Evolutionary conservation across 2,888 invertebrate species (phyloP).

Genomic region (Marronus borbonicus): DNA sequence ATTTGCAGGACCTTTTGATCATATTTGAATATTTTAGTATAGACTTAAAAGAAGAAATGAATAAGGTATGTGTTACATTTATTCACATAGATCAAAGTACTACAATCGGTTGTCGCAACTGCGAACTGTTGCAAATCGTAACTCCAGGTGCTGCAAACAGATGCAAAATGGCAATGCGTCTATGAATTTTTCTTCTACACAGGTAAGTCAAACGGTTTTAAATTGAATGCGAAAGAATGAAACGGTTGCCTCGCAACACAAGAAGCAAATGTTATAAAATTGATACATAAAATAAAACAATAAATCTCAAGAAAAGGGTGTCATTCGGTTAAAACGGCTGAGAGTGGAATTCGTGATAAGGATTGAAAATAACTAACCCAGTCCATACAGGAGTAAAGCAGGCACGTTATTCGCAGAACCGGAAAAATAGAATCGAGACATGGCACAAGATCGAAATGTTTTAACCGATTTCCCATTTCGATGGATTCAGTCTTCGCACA

Average conservation of each 20-base stretch:
- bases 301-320: constrained; percentile 62
- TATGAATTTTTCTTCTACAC: constrained; percentile 48
- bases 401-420: constrained; percentile 49
- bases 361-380: constrained; percentile 62
- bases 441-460: constrained; percentile 51
- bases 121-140: background rate
- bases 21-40: too few species aligned
- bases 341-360: constrained; percentile 66
- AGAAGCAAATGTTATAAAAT: constrained; percentile 62
- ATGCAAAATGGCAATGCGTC: background rate
- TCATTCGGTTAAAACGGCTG: constrained; percentile 63
- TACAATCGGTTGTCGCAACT: background rate
- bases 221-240: constrained; percentile 56
- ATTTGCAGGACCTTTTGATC: too few species aligned
- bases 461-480: constrained; percentile 49
- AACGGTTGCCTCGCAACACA: constrained; percentile 58
- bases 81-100: too few species aligned
- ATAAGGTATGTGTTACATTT: too few species aligned
- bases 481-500: constrained; percentile 34
- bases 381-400: constrained; percentile 50
- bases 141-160: background rate
- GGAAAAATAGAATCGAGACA: constrained; percentile 49
- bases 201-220: constrained; percentile 56
- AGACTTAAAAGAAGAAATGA: too few species aligned
- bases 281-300: constrained; percentile 66